Evolutionary conservation across 2,797 vertebrate species (phyloP).

Genomic region (Fratercula arctica): DNA sequence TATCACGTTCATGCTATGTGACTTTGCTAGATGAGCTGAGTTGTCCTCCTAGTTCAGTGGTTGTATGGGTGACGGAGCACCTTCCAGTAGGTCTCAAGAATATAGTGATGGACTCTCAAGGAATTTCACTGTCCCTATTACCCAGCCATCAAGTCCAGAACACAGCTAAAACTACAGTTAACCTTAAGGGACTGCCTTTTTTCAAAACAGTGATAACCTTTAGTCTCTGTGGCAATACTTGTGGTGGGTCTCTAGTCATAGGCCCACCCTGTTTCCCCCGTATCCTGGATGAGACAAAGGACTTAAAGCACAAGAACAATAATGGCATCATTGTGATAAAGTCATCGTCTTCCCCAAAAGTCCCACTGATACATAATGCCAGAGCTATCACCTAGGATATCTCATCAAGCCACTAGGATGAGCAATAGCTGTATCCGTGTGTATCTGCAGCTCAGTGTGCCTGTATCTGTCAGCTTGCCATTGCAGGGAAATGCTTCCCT

Average conservation of each 20-base stretch:
- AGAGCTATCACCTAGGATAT: background rate
- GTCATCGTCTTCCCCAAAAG: background rate
- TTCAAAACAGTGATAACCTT: background rate
- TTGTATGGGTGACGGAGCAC: background rate
- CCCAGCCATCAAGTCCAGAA: background rate
- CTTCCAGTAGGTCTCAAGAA: background rate
- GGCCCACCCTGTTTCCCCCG: background rate
- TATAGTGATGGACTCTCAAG: background rate
- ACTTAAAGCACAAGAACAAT: background rate
- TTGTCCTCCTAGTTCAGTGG: background rate
- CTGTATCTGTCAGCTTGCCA: background rate
- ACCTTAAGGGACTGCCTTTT: background rate
- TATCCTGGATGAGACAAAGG: background rate
- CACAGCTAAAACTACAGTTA: background rate
- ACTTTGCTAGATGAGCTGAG: background rate
- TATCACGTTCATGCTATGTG: accelerated
- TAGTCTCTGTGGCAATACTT: background rate
- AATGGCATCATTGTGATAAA: background rate
- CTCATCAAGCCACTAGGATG: background rate
- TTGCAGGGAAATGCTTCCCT: background rate
- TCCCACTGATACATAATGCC: background rate
- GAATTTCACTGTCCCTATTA: background rate
- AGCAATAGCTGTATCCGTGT: background rate
- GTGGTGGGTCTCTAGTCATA: background rate
- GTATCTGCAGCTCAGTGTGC: background rate